Conservation (phyloP, 2,797 vertebrate species). For the Centroberyx gerrardi region DNA sequence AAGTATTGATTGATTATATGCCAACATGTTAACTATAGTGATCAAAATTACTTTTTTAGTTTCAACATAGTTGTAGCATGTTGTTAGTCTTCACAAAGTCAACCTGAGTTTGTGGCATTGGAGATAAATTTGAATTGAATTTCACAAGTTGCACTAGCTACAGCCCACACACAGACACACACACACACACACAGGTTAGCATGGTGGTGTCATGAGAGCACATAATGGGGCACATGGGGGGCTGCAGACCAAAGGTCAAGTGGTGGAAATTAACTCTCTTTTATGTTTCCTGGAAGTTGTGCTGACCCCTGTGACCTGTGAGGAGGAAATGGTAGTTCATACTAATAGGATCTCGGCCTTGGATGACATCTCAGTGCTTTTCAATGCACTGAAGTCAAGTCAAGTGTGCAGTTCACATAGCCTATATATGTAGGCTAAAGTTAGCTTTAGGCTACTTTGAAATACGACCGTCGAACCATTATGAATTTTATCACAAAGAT, state of each 20-base stretch:
- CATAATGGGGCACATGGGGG: constrained; percentile 62
- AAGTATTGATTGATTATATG: background rate
- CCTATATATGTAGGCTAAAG: background rate
- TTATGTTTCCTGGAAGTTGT: constrained; percentile 77
- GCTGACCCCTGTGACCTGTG: constrained; percentile 69
- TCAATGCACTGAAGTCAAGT: constrained; percentile 17
- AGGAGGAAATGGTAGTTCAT: constrained; percentile 33
- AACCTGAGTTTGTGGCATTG: constrained; percentile 25
- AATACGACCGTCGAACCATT: background rate
- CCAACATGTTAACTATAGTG: background rate
- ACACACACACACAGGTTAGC: constrained; percentile 21
- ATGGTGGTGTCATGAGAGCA: constrained; percentile 28
- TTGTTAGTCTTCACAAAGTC: constrained; percentile 28
- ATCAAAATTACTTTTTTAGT: background rate
- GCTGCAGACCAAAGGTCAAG: constrained; percentile 75
- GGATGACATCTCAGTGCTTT: constrained; percentile 42
- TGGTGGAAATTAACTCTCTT: constrained; percentile 73
- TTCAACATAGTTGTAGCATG: constrained; percentile 20
- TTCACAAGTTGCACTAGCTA: constrained; percentile 16
- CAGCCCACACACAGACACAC: background rate
- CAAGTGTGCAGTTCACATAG: background rate
- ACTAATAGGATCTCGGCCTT: constrained; percentile 28
- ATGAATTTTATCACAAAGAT: background rate
- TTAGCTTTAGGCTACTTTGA: background rate
- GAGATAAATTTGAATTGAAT: constrained; percentile 7